Conservation (phyloP, 1,140 invertebrate genomes). For the Drosophila grimshawi region DNA sequence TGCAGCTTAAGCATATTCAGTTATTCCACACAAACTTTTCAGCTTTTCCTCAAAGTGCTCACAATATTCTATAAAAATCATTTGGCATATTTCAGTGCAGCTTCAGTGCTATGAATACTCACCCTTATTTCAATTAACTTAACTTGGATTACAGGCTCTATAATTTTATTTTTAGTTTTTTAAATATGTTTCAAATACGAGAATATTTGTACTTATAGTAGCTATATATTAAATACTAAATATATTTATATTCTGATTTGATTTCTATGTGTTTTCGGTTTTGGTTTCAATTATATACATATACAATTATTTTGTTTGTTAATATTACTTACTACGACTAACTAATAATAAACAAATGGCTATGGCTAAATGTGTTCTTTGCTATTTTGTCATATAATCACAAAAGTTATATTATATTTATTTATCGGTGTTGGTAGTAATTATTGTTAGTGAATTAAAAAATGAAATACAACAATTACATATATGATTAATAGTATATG, state of each 20-base stretch:
- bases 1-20: constrained; percentile 76
- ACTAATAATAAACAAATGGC: constrained; percentile 62
- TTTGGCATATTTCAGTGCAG: constrained; percentile 59
- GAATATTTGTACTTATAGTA: constrained; percentile 51
- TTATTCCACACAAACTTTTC: constrained; percentile 64
- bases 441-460: constrained; percentile 57
- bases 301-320: constrained; percentile 42
- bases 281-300: constrained; percentile 16
- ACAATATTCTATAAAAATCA: constrained; percentile 51
- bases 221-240: constrained; percentile 45
- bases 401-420: constrained; percentile 66
- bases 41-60: constrained; percentile 66
- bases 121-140: constrained; percentile 42
- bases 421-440: constrained; percentile 80
- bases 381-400: constrained; percentile 80
- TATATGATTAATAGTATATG: constrained; percentile 37
- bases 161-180: constrained; percentile 13
- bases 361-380: constrained; percentile 79
- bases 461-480: constrained; percentile 33
- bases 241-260: constrained; percentile 49
- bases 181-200: constrained; percentile 35
- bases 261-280: constrained; percentile 66
- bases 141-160: constrained; percentile 21
- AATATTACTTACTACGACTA: constrained; percentile 41
- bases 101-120: constrained; percentile 52